These are phyloP conservation scores for Neofelis nebulosa DNA, from an alignment of 2,113 vertebrate species.

Conservation along the genomic window DNA sequence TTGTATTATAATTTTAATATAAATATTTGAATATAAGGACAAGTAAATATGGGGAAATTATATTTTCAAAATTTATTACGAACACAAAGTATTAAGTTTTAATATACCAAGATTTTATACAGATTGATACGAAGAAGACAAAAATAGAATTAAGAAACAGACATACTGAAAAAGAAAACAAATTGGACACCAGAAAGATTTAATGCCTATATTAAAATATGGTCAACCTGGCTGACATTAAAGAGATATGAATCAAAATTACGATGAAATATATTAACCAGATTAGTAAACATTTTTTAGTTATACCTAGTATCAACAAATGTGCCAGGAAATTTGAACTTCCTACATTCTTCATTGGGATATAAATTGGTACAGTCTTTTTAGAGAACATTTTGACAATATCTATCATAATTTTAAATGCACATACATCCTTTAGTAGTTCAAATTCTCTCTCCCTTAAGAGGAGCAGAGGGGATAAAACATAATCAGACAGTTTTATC, in stretches of 20 bases:
- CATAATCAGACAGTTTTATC: neutral
- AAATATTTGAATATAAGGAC: neutral
- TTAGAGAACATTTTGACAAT: neutral
- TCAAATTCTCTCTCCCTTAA: slow-evolving; percentile 18
- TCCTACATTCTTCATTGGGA: neutral
- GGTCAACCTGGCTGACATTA: neutral
- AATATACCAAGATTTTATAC: neutral
- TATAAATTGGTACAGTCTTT: slow-evolving; percentile 2
- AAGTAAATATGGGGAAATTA: neutral
- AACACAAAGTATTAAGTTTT: neutral
- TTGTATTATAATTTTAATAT: too few relatives aligned
- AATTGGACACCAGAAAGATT: neutral
- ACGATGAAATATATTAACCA: neutral
- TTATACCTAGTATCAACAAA: neutral
- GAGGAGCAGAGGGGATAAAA: neutral
- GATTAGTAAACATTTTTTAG: neutral
- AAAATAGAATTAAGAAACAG: neutral
- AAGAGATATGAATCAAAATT: neutral
- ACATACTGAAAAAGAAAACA: neutral
- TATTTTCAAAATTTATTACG: neutral
- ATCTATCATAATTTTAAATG: neutral
- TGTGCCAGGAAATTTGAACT: neutral
- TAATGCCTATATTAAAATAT: neutral
- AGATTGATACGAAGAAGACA: neutral
- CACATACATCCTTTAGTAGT: neutral